Evolutionary conservation across 2,113 vertebrate species (phyloP).

Genomic region (Lagenorhynchus albirostris): DNA sequence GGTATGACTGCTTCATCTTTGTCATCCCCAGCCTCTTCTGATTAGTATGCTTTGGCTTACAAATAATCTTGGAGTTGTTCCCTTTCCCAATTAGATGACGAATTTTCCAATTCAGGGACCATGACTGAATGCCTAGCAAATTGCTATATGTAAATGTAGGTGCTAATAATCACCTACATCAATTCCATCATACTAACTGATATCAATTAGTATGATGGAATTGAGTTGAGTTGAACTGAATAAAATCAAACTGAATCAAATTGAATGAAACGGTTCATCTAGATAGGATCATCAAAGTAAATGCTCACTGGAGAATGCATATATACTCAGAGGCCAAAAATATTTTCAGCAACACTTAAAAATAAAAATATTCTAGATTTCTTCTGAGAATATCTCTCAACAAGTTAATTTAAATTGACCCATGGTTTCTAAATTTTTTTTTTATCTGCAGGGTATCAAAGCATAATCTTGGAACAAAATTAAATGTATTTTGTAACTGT

Average conservation of each 20-base stretch:
- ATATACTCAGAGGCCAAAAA: slow-evolving; percentile 13
- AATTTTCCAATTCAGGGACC: neutral
- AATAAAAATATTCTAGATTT: slow-evolving; percentile 31
- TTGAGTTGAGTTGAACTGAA: neutral
- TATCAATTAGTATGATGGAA: neutral
- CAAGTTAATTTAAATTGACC: neutral
- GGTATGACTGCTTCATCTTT: no score
- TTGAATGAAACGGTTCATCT: neutral
- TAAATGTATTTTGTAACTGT: neutral
- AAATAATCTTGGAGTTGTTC: neutral
- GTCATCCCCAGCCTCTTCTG: neutral
- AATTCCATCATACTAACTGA: no score
- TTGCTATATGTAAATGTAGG: neutral
- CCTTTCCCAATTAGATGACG: neutral
- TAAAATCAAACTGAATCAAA: neutral
- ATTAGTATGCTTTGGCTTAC: neutral
- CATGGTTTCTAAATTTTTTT: neutral
- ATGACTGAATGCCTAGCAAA: neutral
- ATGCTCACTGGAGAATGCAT: neutral
- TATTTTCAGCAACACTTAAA: slow-evolving; percentile 17
- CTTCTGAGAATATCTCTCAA: neutral
- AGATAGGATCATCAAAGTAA: neutral
- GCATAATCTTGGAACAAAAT: neutral
- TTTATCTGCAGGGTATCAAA: neutral
- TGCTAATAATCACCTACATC: neutral